Evolutionary conservation across 2,888 invertebrate genomes (phyloP).

Genomic region (Thumatha senex): DNA sequence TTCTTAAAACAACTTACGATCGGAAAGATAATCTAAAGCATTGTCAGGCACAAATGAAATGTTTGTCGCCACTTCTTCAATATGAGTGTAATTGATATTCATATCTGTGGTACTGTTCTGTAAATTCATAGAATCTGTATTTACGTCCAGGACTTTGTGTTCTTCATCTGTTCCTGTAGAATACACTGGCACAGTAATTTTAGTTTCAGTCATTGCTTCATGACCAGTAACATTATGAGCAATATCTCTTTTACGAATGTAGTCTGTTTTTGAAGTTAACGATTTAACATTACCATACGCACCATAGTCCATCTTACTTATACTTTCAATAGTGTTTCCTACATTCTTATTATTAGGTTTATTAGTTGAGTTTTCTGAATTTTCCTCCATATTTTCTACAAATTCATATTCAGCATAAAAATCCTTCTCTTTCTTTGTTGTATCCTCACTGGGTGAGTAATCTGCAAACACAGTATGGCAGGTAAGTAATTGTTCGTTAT

Average conservation of each 20-base stretch:
- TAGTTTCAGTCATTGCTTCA: not conserved
- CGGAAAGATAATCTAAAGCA: constrained; percentile 56
- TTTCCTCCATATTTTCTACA: constrained; percentile 36
- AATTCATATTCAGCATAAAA: constrained; percentile 55
- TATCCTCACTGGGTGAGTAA: constrained; percentile 33
- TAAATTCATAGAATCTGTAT: not conserved
- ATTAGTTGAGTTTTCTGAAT: constrained; percentile 3
- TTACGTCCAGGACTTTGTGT: constrained; percentile 3
- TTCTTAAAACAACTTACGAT: constrained; percentile 57
- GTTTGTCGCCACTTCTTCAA: constrained; percentile 14
- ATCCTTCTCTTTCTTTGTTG: constrained; percentile 41
- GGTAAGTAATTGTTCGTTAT: constrained; percentile 26
- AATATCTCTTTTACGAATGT: constrained; percentile 15
- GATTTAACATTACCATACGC: constrained; percentile 11
- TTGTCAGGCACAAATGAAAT: constrained; percentile 21
- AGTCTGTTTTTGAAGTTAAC: not conserved
- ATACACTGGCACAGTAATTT: constrained; percentile 11
- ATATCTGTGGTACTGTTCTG: not conserved
- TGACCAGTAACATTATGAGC: constrained; percentile 16
- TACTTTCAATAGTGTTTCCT: not conserved
- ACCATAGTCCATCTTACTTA: constrained; percentile 8
- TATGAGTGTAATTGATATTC: constrained; percentile 14
- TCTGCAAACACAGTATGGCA: constrained; percentile 58
- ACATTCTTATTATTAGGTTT: not conserved
- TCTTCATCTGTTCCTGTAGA: constrained; percentile 11